Conservation (phyloP, 2,797 vertebrate genomes). For the Pteropus rufus region DNA sequence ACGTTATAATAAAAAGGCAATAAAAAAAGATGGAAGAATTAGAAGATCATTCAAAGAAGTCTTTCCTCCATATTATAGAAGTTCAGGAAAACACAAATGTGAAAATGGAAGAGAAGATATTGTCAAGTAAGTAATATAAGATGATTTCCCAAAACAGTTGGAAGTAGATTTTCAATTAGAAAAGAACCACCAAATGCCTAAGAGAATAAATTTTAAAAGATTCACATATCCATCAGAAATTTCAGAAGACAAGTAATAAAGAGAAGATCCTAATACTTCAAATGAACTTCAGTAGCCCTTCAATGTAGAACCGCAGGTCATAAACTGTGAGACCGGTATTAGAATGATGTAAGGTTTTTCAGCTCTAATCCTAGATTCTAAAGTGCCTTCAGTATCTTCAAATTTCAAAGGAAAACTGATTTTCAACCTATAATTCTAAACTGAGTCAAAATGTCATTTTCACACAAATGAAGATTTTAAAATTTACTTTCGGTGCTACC, state of each 20-base stretch:
- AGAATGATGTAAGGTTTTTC: not conserved
- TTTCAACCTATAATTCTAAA: not conserved
- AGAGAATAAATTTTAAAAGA: not conserved
- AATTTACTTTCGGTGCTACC: not conserved
- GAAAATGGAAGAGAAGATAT: not conserved
- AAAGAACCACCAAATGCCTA: not conserved
- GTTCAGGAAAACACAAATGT: not conserved
- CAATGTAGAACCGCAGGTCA: not conserved
- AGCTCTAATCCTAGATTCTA: not conserved
- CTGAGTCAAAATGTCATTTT: not conserved
- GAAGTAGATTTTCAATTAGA: not conserved
- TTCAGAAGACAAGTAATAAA: not conserved
- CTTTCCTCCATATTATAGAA: not conserved
- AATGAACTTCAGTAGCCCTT: not conserved
- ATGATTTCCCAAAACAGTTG: not conserved
- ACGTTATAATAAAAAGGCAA: not conserved
- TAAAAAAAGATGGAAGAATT: not conserved
- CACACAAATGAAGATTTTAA: not conserved
- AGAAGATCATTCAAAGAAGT: not conserved
- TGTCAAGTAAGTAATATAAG: not conserved
- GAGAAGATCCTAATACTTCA: not conserved
- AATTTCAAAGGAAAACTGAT: not conserved
- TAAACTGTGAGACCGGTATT: not conserved
- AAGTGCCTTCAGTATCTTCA: not conserved
- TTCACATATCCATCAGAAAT: not conserved